phyloP scores from a whole-genome alignment of 2,797 vertebrate genomes.

The Smutsia temminckii region DNA sequence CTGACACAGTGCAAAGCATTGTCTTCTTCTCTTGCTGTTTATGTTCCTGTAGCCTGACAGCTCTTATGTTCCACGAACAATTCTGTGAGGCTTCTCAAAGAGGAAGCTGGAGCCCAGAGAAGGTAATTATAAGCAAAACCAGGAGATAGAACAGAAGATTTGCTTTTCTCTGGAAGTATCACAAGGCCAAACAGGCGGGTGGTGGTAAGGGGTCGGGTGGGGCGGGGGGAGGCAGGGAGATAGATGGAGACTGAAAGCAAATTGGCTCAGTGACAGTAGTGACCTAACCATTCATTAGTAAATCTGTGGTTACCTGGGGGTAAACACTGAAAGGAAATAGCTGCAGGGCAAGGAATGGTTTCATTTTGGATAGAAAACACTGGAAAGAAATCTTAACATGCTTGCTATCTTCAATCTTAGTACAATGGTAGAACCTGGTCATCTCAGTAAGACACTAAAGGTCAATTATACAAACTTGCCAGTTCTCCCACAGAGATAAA shows the following conservation, averaged over 20 bases:
- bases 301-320: not conserved
- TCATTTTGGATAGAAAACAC: not conserved
- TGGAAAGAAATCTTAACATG: not conserved
- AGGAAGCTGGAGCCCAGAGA: not conserved
- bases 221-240: not conserved
- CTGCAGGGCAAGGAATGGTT: not conserved
- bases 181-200: not conserved
- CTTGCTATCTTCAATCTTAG: not conserved
- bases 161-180: not conserved
- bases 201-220: not conserved
- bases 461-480: not conserved
- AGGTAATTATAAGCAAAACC: slow-evolving; percentile 18
- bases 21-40: not conserved
- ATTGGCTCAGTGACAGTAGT: not conserved
- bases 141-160: not conserved
- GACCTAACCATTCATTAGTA: not conserved
- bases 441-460: not conserved
- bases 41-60: not conserved
- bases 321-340: not conserved
- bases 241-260: not conserved
- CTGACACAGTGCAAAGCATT: not conserved
- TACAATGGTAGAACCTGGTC: not conserved
- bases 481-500: not conserved
- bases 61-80: not conserved
- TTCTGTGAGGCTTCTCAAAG: not conserved